Percentiles rank a stretch among this genome's conserved stretches.
Evolutionary conservation across 2,113 vertebrate genomes (phyloP).

Genomic region (Oreotrochilus melanogaster): DNA sequence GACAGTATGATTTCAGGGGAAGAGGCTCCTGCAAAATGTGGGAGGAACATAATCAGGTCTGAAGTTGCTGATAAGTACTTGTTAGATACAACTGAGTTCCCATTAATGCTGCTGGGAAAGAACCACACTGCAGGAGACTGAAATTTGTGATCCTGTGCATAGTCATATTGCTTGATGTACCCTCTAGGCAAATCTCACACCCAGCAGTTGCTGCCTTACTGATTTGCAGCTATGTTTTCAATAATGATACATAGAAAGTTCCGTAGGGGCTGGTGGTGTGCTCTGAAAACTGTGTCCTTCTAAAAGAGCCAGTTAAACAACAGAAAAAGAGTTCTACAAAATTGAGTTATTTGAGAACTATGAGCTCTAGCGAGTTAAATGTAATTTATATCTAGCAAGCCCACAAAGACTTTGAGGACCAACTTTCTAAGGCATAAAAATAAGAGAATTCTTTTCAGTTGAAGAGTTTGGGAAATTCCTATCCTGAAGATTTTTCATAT

Average conservation of each 20-base stretch:
- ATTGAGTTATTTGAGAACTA: not conserved
- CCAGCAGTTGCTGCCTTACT: not conserved
- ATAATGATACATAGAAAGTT: not conserved
- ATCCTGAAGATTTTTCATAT: not conserved
- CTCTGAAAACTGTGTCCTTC: not conserved
- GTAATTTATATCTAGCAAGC: not conserved
- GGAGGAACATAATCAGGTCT: not conserved
- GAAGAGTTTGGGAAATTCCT: not conserved
- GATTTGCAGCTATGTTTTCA: not conserved
- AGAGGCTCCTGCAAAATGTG: not conserved
- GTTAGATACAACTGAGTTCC: not conserved
- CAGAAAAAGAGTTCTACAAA: not conserved
- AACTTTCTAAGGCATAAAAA: not conserved
- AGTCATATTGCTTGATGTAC: accelerated
- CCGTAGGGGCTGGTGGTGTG: not conserved
- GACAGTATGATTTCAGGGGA: not conserved
- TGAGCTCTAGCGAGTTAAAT: not conserved
- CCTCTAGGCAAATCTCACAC: not conserved
- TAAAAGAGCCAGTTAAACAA: not conserved
- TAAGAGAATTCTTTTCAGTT: not conserved
- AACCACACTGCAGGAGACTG: not conserved
- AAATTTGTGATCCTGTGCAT: not conserved
- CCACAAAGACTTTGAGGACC: not conserved
- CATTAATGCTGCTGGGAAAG: not conserved
- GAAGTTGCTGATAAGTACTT: not conserved